Percentiles rank a stretch among this genome's conserved stretches.
These are phyloP conservation scores for Holcopasites calliopsidis DNA, from an alignment of 1,140 invertebrate species.

Conservation along the genomic window DNA sequence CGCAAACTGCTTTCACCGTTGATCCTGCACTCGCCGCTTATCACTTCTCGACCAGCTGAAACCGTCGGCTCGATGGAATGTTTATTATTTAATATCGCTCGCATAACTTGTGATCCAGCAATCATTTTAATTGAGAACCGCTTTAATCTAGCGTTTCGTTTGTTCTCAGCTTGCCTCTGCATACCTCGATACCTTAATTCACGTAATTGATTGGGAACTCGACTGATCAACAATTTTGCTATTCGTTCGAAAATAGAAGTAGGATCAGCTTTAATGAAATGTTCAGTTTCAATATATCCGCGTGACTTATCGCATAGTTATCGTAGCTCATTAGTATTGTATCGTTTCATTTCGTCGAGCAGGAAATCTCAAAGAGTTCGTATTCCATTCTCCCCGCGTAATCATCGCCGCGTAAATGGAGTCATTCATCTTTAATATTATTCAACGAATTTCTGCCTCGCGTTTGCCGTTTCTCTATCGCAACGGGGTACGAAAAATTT, in stretches of 20 bases:
- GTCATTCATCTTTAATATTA: too few species aligned
- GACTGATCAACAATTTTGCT: slow-evolving; percentile 18
- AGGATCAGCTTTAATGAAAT: background rate
- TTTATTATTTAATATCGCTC: background rate
- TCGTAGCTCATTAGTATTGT: background rate
- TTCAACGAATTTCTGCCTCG: background rate
- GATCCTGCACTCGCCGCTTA: background rate
- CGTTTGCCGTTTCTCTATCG: background rate
- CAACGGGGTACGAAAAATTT: too few species aligned
- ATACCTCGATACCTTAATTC: background rate
- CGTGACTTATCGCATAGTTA: background rate
- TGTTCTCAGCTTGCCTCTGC: background rate
- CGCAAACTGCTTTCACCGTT: background rate
- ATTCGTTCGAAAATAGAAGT: slow-evolving; percentile 1
- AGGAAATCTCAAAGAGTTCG: background rate
- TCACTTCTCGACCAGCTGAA: background rate
- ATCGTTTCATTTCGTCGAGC: background rate
- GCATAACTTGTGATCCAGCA: slow-evolving; percentile 8
- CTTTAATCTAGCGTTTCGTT: background rate
- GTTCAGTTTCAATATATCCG: slow-evolving; percentile 2
- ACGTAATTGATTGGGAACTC: background rate
- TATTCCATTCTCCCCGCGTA: background rate
- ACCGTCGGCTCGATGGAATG: background rate
- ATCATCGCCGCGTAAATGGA: background rate
- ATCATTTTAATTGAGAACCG: slow-evolving; percentile 2